Base-by-base conservation (phyloP, 1,140 invertebrate species). In the Camponotus pennsylvanicus region DNA sequence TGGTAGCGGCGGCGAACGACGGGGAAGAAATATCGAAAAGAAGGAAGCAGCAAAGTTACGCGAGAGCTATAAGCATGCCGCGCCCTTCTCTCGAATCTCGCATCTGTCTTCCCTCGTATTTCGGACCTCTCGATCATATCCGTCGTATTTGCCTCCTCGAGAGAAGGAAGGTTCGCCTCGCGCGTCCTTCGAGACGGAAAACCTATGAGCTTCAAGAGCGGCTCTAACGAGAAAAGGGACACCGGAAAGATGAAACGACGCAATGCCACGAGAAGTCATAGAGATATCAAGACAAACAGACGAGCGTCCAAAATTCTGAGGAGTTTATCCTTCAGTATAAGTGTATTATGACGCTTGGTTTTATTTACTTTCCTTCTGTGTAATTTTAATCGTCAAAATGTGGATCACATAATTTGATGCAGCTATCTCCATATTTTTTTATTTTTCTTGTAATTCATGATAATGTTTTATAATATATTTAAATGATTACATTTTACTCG, bases 51-150 rank as follows among this genome's bases (percentile, higher is more conserved):
- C 66, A 66, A 77, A 85, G 80, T 86, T 64, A 70, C 69, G 34
- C 52, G 63, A 34, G 42, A 57, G 18, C 13, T 52, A 52, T 18
- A 57, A 66, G 82, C 42, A 89, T 59, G 49, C 32, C 64, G 64
- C 67, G 15, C 80, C 45, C 73, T 42, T 40, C 59, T 64, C 37
- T 63, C 42, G 49, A 49, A 80, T 86, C 49, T 52, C 76, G 80
- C 82, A 87, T 90, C 80, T 89, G 77, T 90, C 86, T 90, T 87
- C 76, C 76, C 52, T 37, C 21, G 66, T 70, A 66, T 76, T 75
- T 85, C 70, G 32, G 42, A 77, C 76, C 76, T 85, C 75, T 90
- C 80, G 86, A 90, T 89, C 86, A 89, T 52, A 45, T 64, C 45
- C 63, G 32, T 69, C 57, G 77, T 85, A 79, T 85, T 85, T 85